These are phyloP conservation scores for Synergus laeviventris DNA, from an alignment of 2,888 invertebrate genomes.

Conservation along the genomic window DNA sequence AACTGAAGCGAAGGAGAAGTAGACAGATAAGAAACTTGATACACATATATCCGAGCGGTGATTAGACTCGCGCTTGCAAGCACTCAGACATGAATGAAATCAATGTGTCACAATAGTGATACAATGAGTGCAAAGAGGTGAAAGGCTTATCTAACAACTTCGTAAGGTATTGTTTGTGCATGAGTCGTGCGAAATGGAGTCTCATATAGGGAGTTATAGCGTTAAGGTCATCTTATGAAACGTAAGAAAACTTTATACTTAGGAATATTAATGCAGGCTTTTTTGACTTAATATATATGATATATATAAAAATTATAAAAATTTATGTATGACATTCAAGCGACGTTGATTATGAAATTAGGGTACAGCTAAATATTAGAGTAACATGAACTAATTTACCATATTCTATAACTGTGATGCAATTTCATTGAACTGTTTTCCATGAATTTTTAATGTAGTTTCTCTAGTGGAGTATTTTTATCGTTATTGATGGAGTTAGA, in stretches of 20 bases:
- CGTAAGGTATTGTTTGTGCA: conserved; percentile 48
- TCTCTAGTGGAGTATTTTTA: no score
- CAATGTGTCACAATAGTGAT: conserved; percentile 44
- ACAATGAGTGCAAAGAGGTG: conserved; percentile 46
- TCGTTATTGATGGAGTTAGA: no score
- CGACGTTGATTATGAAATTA: no score
- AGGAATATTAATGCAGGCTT: no score
- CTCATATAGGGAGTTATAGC: conserved; percentile 39
- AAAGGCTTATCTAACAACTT: conserved; percentile 49
- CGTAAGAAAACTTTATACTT: not conserved
- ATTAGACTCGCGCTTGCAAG: conserved; percentile 14
- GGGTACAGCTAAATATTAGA: no score
- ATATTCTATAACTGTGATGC: no score
- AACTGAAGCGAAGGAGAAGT: not conserved
- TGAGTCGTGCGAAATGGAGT: conserved; percentile 43
- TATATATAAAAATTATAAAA: no score
- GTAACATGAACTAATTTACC: no score
- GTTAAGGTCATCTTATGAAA: conserved; percentile 41
- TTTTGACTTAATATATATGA: no score
- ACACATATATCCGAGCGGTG: not conserved
- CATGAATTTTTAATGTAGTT: no score
- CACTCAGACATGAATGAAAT: conserved; percentile 14
- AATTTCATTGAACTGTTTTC: no score
- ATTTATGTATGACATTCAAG: no score
- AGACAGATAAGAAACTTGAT: conserved; percentile 23